These are phyloP conservation scores for Meriones unguiculatus DNA, from an alignment of 2,113 vertebrate species.

Conservation along the genomic window DNA sequence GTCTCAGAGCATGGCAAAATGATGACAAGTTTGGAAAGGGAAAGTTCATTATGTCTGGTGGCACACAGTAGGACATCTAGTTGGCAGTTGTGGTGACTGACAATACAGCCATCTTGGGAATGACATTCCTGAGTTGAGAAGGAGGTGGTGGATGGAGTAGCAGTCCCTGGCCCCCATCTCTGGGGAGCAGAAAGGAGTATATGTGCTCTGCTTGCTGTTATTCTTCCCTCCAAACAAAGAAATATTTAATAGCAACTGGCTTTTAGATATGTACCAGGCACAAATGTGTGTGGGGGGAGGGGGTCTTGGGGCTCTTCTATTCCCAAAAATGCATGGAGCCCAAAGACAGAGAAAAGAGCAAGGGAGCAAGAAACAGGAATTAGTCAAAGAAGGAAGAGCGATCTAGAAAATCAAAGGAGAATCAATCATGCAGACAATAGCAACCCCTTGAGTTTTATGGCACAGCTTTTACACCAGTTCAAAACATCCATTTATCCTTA, in stretches of 20 bases:
- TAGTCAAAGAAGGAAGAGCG: background rate
- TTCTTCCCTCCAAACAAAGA: too few relatives aligned
- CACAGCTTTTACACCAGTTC: background rate
- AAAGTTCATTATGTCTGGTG: background rate
- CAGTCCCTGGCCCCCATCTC: fast-evolving
- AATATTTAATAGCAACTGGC: background rate
- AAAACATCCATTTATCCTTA: background rate
- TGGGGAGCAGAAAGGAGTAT: background rate
- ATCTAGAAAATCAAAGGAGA: background rate
- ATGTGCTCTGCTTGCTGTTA: background rate
- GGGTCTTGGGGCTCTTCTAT: too few relatives aligned
- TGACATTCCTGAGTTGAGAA: background rate
- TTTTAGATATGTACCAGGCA: background rate
- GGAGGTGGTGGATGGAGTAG: background rate
- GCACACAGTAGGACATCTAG: background rate
- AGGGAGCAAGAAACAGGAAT: background rate
- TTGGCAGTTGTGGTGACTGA: background rate
- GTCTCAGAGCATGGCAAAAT: background rate
- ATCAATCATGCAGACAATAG: background rate
- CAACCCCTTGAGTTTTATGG: background rate
- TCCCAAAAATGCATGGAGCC: background rate
- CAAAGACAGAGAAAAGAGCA: background rate
- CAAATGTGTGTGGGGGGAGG: background rate
- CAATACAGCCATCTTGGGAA: background rate
- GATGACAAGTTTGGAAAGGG: background rate